Percentiles rank a stretch among this genome's conserved stretches.
Conservation (phyloP, 2,113 vertebrate species). For the Meles meles region DNA sequence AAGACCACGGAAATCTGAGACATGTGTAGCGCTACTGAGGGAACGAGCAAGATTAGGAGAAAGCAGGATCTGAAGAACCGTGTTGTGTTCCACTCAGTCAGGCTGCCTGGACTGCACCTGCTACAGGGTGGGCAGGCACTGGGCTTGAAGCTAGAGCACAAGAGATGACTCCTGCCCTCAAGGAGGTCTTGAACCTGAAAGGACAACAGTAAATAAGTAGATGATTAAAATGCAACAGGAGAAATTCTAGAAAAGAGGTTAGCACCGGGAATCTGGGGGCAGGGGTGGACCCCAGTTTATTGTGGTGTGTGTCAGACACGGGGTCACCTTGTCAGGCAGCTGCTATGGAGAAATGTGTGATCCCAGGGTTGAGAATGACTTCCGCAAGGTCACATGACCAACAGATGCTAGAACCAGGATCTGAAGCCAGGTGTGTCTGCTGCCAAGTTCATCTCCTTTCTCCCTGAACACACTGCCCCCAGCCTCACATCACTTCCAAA, state of each 20-base stretch:
- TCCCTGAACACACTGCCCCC: not conserved
- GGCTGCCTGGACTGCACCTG: no score
- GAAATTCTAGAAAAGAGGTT: not conserved
- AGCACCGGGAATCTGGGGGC: fast-evolving
- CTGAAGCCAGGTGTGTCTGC: not conserved
- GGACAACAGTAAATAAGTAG: not conserved
- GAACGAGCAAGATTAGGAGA: fast-evolving
- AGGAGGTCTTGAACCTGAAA: not conserved
- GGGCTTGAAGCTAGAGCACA: not conserved
- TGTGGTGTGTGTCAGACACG: not conserved
- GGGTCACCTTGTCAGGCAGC: not conserved
- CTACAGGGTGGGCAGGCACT: not conserved
- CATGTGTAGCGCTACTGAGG: not conserved
- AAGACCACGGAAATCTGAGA: not conserved
- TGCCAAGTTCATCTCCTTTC: not conserved
- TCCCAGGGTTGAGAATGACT: not conserved
- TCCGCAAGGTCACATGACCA: not conserved
- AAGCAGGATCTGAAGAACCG: fast-evolving
- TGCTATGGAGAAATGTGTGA: not conserved
- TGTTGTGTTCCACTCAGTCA: not conserved
- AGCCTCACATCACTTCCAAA: not conserved
- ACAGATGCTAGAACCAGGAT: not conserved
- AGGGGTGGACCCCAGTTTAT: no score
- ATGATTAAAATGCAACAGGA: not conserved
- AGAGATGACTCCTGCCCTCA: not conserved